A percentile compares a stretch with the other conserved stretches of the same genome.
Evolutionary conservation across 2,888 invertebrate genomes (phyloP).

Genomic region (Eilema sororculum): DNA sequence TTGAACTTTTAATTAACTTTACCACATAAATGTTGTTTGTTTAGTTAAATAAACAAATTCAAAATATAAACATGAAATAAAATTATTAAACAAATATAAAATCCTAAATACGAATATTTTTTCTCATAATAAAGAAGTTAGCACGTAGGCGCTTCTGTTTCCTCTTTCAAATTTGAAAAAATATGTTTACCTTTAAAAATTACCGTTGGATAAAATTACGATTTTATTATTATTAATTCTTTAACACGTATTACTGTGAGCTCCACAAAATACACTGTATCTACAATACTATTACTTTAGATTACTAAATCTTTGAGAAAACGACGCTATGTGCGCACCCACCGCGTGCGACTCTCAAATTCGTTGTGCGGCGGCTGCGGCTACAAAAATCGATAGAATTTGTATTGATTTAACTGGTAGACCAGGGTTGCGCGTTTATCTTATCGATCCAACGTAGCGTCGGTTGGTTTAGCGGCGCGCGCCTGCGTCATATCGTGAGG

Average conservation of each 20-base stretch:
- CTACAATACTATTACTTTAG: constrained; percentile 15
- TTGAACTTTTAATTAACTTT: background rate
- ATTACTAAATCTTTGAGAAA: constrained; percentile 33
- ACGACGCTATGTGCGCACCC: constrained; percentile 76
- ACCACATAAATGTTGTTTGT: background rate
- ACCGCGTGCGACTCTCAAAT: constrained; percentile 84
- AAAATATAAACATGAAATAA: background rate
- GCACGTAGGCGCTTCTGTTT: background rate
- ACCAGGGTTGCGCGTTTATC: constrained; percentile 93
- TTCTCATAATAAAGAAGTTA: background rate
- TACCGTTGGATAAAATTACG: constrained; percentile 26
- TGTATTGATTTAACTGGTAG: constrained; percentile 90
- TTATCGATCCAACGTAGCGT: constrained; percentile 88
- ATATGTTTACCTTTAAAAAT: constrained; percentile 42
- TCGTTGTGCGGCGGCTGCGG: constrained; percentile 87
- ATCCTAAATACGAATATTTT: background rate
- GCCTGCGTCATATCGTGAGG: constrained; percentile 74
- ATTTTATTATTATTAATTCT: background rate
- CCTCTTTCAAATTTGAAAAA: background rate
- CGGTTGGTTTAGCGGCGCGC: constrained; percentile 62
- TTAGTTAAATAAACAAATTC: background rate
- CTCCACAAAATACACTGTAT: constrained; percentile 29
- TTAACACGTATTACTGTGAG: constrained; percentile 23
- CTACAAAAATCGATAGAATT: constrained; percentile 91
- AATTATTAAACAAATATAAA: background rate